Evolutionary conservation across 1,140 invertebrate species (phyloP).

Genomic region (Hyles euphorbiae): DNA sequence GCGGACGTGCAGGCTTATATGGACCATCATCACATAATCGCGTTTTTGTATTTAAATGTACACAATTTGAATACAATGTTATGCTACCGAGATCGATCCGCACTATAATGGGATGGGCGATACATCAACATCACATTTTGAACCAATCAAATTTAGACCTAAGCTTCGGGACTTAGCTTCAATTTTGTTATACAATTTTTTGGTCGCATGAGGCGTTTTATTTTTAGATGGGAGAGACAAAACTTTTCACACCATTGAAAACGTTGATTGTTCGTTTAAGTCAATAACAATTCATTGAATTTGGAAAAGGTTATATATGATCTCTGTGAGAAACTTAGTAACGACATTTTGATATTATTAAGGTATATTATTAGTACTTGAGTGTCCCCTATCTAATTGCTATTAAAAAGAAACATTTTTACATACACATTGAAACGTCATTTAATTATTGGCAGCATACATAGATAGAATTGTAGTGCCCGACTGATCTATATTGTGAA

Average conservation of each 20-base stretch:
- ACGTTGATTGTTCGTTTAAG: constrained; percentile 35
- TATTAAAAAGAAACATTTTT: no score
- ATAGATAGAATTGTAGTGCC: no score
- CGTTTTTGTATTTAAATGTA: constrained; percentile 72
- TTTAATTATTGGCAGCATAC: no score
- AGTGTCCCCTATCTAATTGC: no score
- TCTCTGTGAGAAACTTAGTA: not conserved
- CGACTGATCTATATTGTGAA: no score
- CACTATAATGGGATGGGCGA: constrained; percentile 57
- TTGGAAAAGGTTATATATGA: not conserved
- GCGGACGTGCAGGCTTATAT: constrained; percentile 54
- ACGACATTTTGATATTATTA: no score
- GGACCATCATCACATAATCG: constrained; percentile 66
- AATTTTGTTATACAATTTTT: not conserved
- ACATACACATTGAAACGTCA: no score
- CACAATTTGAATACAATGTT: constrained; percentile 70
- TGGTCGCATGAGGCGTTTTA: constrained; percentile 9
- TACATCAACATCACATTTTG: not conserved
- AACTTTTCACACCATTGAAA: constrained; percentile 44
- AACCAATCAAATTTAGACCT: constrained; percentile 7
- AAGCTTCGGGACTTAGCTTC: not conserved
- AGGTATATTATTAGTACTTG: no score
- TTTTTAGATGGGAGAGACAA: constrained; percentile 6
- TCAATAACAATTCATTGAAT: constrained; percentile 16
- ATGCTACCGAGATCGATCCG: constrained; percentile 59